Evolutionary conservation across 1,140 invertebrate genomes (phyloP), one percentile per base, ranked within the genome.

Genomic region (Hermatobates lingyangjiaoensis): DNA sequence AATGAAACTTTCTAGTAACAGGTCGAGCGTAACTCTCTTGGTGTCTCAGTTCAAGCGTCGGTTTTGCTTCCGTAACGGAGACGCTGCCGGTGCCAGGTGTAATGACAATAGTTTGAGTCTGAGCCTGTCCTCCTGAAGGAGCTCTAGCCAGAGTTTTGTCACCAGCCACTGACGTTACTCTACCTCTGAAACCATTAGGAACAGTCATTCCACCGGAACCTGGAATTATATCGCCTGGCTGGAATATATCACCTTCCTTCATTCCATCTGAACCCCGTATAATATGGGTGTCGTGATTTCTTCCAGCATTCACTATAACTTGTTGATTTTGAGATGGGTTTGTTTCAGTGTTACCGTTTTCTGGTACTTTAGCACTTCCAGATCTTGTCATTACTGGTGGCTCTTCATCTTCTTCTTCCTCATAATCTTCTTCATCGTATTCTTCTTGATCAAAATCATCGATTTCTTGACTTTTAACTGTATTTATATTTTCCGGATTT

Each of bases 171-270:
- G 78, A 75, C 54, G 69, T 71, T 1, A 81, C 70, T 63, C 73
- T 74, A 0, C 75, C 77, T 51, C 79, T 69, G 56, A 80, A 78
- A n/a, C 77, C 77, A 24, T 68, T 53, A 1, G 80, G 79, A 51
- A 82, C 76, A 18, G 70, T 73, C 51, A 75, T 80, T 1, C 76
- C 78, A 15, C 72, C 68, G 20, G 70, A 73, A 1, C 75, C 75
- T 0, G 74, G 74, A 28, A 81, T 63, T 14, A 66, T 61, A 56
- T 78, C 68, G 21, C 77, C 77, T 1, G 77, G 71, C 62, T 79
- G 70, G 42, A 80, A 68, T 26, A 76, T 57, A 59, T 69, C 70
- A 21, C 66, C 68, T 55, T 71, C 68, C 48, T 59, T 61, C 20
- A 52, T 34, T 45, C 47, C 42, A 15, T 56, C 63, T 1, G 63